phyloP scores from a whole-genome alignment of 2,113 vertebrate species.

The Aix galericulata region DNA sequence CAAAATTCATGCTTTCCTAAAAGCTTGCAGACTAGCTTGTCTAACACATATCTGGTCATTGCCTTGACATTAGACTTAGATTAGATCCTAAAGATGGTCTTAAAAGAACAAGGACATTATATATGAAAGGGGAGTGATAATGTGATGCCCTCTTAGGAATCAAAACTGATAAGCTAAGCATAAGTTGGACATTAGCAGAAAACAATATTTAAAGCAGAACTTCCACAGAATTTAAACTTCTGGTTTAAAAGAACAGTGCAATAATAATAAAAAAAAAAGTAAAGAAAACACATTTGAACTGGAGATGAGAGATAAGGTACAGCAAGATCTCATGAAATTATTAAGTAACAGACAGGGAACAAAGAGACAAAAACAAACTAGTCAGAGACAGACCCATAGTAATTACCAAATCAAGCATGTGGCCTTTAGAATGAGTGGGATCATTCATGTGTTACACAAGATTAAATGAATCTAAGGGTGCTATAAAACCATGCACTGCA shows the following conservation, averaged over 20 bases:
- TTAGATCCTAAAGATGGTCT: not conserved
- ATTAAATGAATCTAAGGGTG: slow-evolving; percentile 72
- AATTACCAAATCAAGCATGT: slow-evolving; percentile 79
- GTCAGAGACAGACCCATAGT: slow-evolving; percentile 71
- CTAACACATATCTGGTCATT: not conserved
- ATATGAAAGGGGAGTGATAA: not conserved
- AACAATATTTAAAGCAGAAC: not conserved
- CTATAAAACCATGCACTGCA: slow-evolving; percentile 58
- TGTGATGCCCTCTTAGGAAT: not conserved
- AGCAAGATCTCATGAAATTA: slow-evolving; percentile 68
- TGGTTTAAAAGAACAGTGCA: not conserved
- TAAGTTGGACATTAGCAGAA: not conserved
- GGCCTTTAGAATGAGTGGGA: slow-evolving; percentile 71
- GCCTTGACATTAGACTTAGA: not conserved
- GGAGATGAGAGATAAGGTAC: slow-evolving; percentile 46
- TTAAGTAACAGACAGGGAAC: slow-evolving; percentile 62
- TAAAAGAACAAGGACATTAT: not conserved
- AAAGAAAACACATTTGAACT: not conserved
- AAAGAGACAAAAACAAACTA: slow-evolving; percentile 71
- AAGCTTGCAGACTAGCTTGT: not conserved
- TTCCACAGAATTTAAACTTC: not conserved
- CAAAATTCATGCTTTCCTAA: not conserved
- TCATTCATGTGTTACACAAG: slow-evolving; percentile 75
- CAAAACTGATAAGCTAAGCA: not conserved
- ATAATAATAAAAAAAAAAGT: not conserved